Percentiles rank a stretch among this genome's conserved stretches.
These are phyloP conservation scores for Drosophila yooni DNA, from an alignment of 2,888 invertebrate species.

Conservation along the genomic window DNA sequence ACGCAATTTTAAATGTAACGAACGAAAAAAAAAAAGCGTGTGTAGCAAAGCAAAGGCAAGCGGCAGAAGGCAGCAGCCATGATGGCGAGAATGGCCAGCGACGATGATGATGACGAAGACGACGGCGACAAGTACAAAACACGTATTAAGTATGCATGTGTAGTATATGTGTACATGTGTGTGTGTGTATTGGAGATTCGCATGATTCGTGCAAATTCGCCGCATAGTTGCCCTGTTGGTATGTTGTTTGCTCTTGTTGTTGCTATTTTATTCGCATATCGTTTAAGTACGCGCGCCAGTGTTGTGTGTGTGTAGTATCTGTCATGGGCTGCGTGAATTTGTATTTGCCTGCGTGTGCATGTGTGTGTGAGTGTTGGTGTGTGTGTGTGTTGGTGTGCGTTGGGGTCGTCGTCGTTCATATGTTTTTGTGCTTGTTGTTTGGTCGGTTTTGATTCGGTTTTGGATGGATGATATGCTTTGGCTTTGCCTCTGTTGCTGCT, in stretches of 20 bases:
- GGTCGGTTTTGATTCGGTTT: constrained; percentile 82
- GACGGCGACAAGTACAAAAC: constrained; percentile 82
- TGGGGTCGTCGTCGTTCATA: constrained; percentile 64
- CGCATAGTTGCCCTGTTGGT: constrained; percentile 72
- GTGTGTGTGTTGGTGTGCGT: constrained; percentile 53
- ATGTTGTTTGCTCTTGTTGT: constrained; percentile 57
- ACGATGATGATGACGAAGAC: constrained; percentile 62
- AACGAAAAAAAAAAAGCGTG: constrained; percentile 46
- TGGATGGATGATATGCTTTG: constrained; percentile 81
- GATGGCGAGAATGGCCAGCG: constrained; percentile 63
- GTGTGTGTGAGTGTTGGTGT: not conserved
- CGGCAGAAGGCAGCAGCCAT: constrained; percentile 55
- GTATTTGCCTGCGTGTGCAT: constrained; percentile 26
- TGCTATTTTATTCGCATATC: constrained; percentile 81
- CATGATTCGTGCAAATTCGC: constrained; percentile 82
- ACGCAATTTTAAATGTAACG: constrained; percentile 49
- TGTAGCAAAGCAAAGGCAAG: constrained; percentile 21
- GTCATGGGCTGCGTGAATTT: constrained; percentile 37
- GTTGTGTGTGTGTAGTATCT: constrained; percentile 38
- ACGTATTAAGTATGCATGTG: constrained; percentile 71
- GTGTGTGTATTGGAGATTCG: constrained; percentile 75
- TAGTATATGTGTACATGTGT: constrained; percentile 26
- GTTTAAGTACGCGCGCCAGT: constrained; percentile 54
- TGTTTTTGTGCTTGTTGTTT: constrained; percentile 76
- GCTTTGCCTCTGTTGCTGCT: constrained; percentile 45